Percentiles rank a stretch among this genome's conserved stretches.
Conservation (phyloP, 2,888 invertebrate genomes). For the Bruchidius siliquastri region DNA sequence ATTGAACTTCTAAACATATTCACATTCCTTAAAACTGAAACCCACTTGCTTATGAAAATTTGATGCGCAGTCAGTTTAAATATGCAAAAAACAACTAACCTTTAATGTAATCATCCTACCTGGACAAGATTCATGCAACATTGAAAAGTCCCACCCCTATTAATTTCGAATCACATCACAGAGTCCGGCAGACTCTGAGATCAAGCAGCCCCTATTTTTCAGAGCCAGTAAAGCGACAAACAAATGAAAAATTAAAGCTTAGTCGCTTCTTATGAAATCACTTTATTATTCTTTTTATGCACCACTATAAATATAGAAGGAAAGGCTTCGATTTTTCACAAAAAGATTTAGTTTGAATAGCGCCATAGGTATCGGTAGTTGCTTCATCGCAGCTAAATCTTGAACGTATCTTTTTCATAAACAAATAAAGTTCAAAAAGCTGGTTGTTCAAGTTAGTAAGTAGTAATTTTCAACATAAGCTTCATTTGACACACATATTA, state of each 20-base stretch:
- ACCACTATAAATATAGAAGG: background rate
- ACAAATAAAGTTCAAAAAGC: too few relatives aligned
- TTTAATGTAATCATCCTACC: background rate
- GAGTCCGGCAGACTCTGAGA: background rate
- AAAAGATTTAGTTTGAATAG: background rate
- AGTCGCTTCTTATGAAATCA: background rate
- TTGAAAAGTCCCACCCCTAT: background rate
- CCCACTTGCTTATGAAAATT: background rate
- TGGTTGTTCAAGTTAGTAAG: too few relatives aligned
- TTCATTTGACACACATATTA: too few relatives aligned
- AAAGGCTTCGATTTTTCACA: background rate
- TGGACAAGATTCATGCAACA: background rate
- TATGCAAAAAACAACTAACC: background rate
- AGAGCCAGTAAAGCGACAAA: background rate
- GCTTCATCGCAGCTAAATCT: background rate
- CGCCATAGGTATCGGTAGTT: background rate
- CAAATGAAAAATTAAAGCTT: background rate
- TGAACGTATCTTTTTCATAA: too few relatives aligned
- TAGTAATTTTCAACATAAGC: too few relatives aligned
- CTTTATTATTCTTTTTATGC: background rate
- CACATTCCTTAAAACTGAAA: background rate
- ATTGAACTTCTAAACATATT: background rate
- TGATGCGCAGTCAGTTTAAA: background rate
- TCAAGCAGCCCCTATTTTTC: background rate
- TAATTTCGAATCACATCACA: background rate